Evolutionary conservation across 2,888 invertebrate species (phyloP), one percentile per base, ranked within the genome.

Genomic region (Ophion costatus): DNA sequence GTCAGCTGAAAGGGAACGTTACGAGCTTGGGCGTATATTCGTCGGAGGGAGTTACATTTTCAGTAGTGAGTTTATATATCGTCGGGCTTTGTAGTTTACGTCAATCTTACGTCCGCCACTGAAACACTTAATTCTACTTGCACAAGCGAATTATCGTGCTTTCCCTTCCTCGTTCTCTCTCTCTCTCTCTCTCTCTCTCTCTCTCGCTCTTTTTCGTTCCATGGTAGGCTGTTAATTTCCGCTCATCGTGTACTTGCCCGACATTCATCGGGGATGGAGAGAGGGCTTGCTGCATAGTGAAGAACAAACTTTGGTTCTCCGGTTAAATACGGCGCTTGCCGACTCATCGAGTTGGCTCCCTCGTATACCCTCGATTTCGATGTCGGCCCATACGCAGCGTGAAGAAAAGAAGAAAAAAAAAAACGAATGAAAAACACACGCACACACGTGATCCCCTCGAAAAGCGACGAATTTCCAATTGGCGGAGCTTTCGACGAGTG

Each of bases 221-320:
- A 89, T 89, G 87, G 86, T 88, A 88, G 90, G 90, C 90, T 90
- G 90, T 90, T 90, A 92, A 92, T 92, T 91, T 92, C 92, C 92
- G 90, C 88, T 89, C 89, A 91, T 92, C 91, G 89, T 89, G 88
- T 87, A 88, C 86, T 84, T 71, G 79, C 59, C 66, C 42, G 69
- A 74, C 75, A 75, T 84, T 78, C 24, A 77, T 81, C 61, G 80
- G 64, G 69, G 14, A 45, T 56, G 42, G 66, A 29, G 51, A 29
- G 51, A 11, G 69, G 20, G 61, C 20, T 64, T 61, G 38, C n/a
- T 45, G 10, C 45, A 45, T 45, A 56, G 45, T 11, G 69, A 73
- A 38, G 56, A 70, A 64, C 66, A 83, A 90, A 90, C 86, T 90
- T 90, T 89, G 75, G 84, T 20, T 86, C 14, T 59, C 89, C 90